These are phyloP conservation scores for Dimorphilus gyrociliatus DNA, from an alignment of 2,888 invertebrate species.

Conservation along the genomic window DNA sequence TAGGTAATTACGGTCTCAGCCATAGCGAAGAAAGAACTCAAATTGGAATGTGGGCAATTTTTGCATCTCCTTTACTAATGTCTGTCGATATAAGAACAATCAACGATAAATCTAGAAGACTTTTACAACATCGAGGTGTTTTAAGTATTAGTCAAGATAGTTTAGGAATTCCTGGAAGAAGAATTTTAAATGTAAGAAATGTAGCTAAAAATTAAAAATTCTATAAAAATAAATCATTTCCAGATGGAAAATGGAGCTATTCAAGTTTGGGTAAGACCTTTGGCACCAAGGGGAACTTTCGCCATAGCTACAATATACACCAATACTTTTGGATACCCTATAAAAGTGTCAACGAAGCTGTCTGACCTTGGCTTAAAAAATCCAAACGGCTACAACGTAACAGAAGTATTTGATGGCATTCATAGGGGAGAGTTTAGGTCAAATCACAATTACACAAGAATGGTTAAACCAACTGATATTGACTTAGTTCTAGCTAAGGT, in stretches of 20 bases:
- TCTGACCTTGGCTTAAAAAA: conserved; percentile 14
- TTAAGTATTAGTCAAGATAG: conserved; percentile 85
- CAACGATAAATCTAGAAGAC: conserved; percentile 68
- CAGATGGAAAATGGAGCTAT: conserved; percentile 45
- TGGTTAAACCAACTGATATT: conserved; percentile 12
- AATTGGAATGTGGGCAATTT: conserved; percentile 87
- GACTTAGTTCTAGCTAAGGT: conserved; percentile 5
- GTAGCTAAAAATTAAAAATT: too few species aligned
- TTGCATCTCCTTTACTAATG: conserved; percentile 83
- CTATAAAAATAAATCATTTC: too few species aligned
- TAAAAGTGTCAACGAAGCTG: conserved; percentile 9
- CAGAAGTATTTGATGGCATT: conserved; percentile 20
- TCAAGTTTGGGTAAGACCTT: conserved; percentile 72
- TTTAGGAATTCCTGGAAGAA: conserved; percentile 71
- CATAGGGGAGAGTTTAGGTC: conserved; percentile 14
- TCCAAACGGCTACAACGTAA: conserved; percentile 17
- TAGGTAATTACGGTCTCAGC: conserved; percentile 82
- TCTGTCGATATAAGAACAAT: conserved; percentile 78
- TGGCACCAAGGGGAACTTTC: conserved; percentile 19
- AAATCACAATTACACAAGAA: conserved; percentile 9
- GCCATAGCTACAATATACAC: conserved; percentile 21
- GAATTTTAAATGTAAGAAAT: conserved; percentile 42
- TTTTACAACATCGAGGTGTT: conserved; percentile 73
- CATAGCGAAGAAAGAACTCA: conserved; percentile 85
- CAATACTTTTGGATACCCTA: conserved; percentile 14